phyloP scores from a whole-genome alignment of 2,113 vertebrate species.

The Acanthisitta chloris region DNA sequence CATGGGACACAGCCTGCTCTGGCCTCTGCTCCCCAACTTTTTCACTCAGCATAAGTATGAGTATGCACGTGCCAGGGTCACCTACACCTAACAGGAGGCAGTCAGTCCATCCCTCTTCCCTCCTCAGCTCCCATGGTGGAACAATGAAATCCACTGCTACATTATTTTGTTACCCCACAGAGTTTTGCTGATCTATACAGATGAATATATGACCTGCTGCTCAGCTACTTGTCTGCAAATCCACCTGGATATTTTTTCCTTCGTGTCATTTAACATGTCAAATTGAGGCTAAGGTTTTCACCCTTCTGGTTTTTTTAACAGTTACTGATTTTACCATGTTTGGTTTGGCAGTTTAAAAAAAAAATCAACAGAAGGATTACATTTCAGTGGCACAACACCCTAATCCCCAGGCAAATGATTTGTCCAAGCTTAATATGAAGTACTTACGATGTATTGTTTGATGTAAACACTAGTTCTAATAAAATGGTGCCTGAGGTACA shows the following conservation, averaged over 20 bases:
- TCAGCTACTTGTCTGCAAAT: background rate
- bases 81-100: rapidly evolving
- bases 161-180: background rate
- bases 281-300: background rate
- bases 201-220: background rate
- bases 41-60: background rate
- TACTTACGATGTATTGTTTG: slow-evolving; percentile 96
- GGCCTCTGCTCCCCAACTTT: background rate
- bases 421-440: slow-evolving; percentile 98
- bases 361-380: slow-evolving; percentile 91
- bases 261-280: background rate
- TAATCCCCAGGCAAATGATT: slow-evolving; percentile 99
- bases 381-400: slow-evolving; percentile 93
- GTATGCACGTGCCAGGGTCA: rapidly evolving
- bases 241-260: background rate
- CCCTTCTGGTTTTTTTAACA: background rate
- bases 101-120: background rate
- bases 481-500: slow-evolving; percentile 92
- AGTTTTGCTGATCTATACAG: background rate
- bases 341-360: slow-evolving; percentile 92
- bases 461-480: slow-evolving; percentile 98
- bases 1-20: background rate
- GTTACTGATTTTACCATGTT: slow-evolving; percentile 89
- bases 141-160: rapidly evolving
- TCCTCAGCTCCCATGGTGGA: rapidly evolving